phyloP scores from a whole-genome alignment of 2,888 invertebrate genomes.

The Dynastes grantii region DNA sequence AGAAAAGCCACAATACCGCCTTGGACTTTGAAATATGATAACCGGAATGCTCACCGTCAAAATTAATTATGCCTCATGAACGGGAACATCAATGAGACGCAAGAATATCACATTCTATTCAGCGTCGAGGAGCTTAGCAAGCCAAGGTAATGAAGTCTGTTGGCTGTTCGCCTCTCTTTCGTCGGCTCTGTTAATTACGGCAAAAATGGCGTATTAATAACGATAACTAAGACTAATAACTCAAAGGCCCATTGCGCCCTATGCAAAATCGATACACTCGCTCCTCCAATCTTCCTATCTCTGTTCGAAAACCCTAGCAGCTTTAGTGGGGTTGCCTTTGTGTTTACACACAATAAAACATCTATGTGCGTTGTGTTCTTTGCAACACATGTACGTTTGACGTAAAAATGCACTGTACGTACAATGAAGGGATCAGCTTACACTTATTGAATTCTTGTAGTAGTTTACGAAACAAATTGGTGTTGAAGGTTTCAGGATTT shows the following conservation, averaged over 20 bases:
- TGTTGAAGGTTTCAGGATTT: too few relatives aligned
- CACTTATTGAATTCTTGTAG: too few relatives aligned
- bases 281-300: conserved; percentile 19
- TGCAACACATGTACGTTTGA: background rate
- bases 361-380: background rate
- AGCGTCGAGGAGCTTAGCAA: background rate
- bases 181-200: conserved; percentile 55
- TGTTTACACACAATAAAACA: conserved; percentile 35
- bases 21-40: conserved; percentile 54
- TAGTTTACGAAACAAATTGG: too few relatives aligned
- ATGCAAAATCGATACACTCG: conserved; percentile 37
- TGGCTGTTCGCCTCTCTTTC: conserved; percentile 14
- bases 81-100: conserved; percentile 48
- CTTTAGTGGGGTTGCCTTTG: conserved; percentile 11
- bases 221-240: conserved; percentile 58
- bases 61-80: conserved; percentile 49
- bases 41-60: conserved; percentile 47
- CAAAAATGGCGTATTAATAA: conserved; percentile 57
- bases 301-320: conserved; percentile 7
- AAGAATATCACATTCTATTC: conserved; percentile 52
- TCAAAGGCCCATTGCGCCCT: conserved; percentile 53
- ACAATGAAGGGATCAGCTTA: too few relatives aligned
- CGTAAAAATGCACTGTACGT: background rate
- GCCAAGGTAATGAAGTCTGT: conserved; percentile 50
- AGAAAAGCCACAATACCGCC: background rate